phyloP scores from a whole-genome alignment of 2,888 invertebrate species.

The Tholera decimalis region DNA sequence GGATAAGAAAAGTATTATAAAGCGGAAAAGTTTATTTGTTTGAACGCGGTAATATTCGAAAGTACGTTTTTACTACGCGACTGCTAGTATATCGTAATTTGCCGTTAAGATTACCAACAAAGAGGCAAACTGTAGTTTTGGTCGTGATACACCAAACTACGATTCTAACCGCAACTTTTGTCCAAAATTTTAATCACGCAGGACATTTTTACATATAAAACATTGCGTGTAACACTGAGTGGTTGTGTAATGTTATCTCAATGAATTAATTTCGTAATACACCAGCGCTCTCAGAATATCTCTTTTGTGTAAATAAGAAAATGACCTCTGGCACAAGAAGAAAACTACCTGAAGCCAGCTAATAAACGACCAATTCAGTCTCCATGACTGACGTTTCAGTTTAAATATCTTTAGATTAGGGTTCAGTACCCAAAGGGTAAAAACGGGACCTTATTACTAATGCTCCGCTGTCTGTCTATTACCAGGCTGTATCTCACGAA shows the following conservation, averaged over 20 bases:
- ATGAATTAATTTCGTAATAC: not conserved
- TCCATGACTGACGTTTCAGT: not conserved
- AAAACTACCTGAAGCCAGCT: not conserved
- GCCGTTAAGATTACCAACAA: too few relatives aligned
- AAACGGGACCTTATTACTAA: too few relatives aligned
- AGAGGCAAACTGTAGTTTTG: not conserved
- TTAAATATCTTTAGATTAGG: not conserved
- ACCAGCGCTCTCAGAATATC: not conserved
- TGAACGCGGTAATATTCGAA: too few relatives aligned
- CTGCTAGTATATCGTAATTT: too few relatives aligned
- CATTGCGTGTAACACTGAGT: not conserved
- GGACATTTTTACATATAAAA: not conserved
- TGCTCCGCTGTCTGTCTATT: too few relatives aligned
- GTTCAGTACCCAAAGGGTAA: too few relatives aligned
- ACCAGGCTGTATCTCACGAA: too few relatives aligned
- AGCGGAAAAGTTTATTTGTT: too few relatives aligned
- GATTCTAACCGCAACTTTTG: too few relatives aligned
- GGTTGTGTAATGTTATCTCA: not conserved
- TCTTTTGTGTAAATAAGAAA: not conserved
- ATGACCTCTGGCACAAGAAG: not conserved
- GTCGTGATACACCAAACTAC: too few relatives aligned
- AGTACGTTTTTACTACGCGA: too few relatives aligned
- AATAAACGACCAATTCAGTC: not conserved
- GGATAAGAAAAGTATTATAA: constrained; percentile 53
- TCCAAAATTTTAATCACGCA: not conserved